phyloP scores from a whole-genome alignment of 2,888 invertebrate species.

The Gastracanthus pulcherrimus region DNA sequence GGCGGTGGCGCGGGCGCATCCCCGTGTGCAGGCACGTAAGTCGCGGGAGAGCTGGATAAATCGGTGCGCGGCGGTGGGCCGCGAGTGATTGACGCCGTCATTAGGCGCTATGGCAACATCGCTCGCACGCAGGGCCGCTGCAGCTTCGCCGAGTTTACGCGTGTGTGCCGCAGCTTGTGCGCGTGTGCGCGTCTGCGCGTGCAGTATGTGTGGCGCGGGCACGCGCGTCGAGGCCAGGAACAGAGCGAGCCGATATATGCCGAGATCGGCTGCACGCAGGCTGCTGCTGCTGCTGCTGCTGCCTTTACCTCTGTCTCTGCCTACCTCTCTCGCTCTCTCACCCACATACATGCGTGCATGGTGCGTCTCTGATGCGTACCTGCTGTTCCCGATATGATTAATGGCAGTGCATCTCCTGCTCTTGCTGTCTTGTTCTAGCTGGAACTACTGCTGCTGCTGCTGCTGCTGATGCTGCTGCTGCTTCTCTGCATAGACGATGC shows the following conservation, averaged over 20 bases:
- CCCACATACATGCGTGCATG: not conserved
- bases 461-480: not conserved
- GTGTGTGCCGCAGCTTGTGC: not conserved
- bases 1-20: not conserved
- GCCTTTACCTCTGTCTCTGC: too few relatives aligned
- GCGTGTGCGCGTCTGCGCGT: not conserved
- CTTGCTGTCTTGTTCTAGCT: not conserved
- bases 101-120: constrained; percentile 8
- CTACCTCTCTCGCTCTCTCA: too few relatives aligned
- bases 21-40: too few relatives aligned
- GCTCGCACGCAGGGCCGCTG: not conserved
- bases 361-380: constrained; percentile 3
- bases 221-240: not conserved
- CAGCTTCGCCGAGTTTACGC: too few relatives aligned
- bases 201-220: not conserved
- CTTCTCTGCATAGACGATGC: not conserved
- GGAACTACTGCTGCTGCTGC: not conserved
- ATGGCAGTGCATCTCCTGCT: not conserved
- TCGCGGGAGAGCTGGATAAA: not conserved
- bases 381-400: constrained; percentile 31
- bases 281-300: too few relatives aligned
- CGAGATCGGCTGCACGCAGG: constrained; percentile 12
- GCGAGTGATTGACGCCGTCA: constrained; percentile 38
- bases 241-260: not conserved
- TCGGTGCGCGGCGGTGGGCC: too few relatives aligned